Evolutionary conservation across 2,888 invertebrate species (phyloP).

Genomic region (Cancer borealis): DNA sequence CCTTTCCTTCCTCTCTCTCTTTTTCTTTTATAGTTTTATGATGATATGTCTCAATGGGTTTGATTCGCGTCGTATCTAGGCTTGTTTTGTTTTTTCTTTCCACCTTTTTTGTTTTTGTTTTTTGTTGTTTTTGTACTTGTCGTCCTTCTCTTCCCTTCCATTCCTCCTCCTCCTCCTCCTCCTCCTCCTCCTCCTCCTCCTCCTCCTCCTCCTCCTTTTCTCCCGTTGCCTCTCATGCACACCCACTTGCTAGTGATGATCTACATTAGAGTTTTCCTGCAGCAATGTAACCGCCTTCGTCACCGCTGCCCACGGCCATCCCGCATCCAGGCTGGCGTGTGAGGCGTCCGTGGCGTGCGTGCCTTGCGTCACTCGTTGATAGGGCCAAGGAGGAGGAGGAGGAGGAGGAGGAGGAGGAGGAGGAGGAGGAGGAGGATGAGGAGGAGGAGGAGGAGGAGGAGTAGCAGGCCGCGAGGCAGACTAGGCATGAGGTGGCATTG

Average conservation of each 20-base stretch:
- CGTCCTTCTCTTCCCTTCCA: no score
- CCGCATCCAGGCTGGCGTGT: background rate
- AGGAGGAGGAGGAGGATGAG: no score
- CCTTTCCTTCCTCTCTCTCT: background rate
- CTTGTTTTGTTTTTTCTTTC: no score
- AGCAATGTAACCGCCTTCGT: background rate
- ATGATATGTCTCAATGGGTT: no score
- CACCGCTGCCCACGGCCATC: background rate
- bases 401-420: background rate
- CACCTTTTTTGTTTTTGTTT: no score
- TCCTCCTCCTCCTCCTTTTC: background rate
- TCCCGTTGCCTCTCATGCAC: background rate
- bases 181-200: slow-evolving; percentile 40
- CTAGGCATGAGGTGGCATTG: background rate
- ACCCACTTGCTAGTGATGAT: background rate
- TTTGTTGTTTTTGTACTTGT: no score
- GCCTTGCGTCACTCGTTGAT: background rate
- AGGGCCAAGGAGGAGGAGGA: background rate
- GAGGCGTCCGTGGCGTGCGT: background rate
- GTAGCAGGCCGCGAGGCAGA: background rate
- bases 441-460: background rate
- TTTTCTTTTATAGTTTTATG: background rate
- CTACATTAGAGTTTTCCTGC: slow-evolving; percentile 29
- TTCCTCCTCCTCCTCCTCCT: slow-evolving; percentile 31
- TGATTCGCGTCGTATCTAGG: no score